Evolutionary conservation across 2,113 vertebrate species (phyloP).

Genomic region (Phocoena sinus): DNA sequence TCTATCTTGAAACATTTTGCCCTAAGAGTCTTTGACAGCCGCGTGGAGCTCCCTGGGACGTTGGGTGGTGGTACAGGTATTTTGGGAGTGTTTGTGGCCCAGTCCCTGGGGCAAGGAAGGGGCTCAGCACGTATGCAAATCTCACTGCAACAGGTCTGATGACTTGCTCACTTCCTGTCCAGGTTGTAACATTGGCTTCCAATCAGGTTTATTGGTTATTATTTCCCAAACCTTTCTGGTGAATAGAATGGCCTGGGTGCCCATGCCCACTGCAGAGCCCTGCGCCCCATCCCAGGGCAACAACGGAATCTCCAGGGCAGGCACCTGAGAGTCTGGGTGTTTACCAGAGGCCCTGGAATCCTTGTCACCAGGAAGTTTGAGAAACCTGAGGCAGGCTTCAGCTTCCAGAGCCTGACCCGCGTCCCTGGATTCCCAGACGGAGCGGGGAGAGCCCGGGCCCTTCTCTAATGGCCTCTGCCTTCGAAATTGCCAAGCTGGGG

Average conservation of each 20-base stretch:
- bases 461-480: rapidly evolving
- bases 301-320: not conserved
- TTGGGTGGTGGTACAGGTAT: too few species aligned
- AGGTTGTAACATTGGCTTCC: not conserved
- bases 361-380: rapidly evolving
- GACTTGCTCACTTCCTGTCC: not conserved
- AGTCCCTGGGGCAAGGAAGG: too few species aligned
- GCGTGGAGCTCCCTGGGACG: too few species aligned
- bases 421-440: rapidly evolving
- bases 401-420: not conserved
- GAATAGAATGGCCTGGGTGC: not conserved
- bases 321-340: rapidly evolving
- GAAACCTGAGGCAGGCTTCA: not conserved
- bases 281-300: too few species aligned
- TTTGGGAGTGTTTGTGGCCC: too few species aligned
- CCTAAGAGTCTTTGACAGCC: too few species aligned
- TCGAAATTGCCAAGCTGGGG: not conserved
- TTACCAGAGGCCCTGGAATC: not conserved
- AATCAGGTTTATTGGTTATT: not conserved
- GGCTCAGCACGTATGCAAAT: rapidly evolving
- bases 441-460: not conserved
- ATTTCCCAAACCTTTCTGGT: too few species aligned
- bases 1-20: too few species aligned
- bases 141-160: not conserved
- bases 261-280: rapidly evolving